Evolutionary conservation across 2,113 vertebrate genomes (phyloP), one percentile per base, ranked within the genome.

Genomic region (Dascyllus trimaculatus): DNA sequence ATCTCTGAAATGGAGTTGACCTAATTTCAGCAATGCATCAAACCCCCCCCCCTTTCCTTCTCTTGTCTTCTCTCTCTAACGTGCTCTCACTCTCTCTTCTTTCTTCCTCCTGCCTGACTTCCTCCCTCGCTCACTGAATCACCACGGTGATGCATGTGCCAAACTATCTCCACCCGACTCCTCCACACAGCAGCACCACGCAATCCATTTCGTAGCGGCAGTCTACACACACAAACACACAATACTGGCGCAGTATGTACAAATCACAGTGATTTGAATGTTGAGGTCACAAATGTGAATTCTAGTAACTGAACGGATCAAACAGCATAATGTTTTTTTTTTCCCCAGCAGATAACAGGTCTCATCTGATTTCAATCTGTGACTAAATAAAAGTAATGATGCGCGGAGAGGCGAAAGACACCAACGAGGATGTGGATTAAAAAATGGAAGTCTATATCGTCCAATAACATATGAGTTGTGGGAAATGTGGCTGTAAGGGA

Each of bases 121-220:
- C 82, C 85, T 91, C 84, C 85, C 89, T 92, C 87, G 85, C 91
- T 88, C 81, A 77, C 87, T 91, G 91, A 94, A 93, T 93, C 91
- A 94, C 89, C 92, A 91, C 87, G 26, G 86, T 79, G 88, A 90
- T 93, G 85, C 78, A 81, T 90, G 86, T 91, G 92, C 88, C 89
- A 92, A 91, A 77, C 88, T 48, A 88, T 90, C 86, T 90, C 87
- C 74, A 76, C 84, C 85, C 73, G 71, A 90, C 87, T 90, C 89
- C 90, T 90, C 89, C 93, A 87, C 90, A 88, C 82, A 81, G 72
- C 82, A 80, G 67, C 69, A 81, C 84, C 78, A 77, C 78, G 25
- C 80, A 74, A 67, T 76, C 66, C 74, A 56, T 65, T 86, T 68
- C 71, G 78, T 85, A 83, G 38, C 77, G 69, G 57, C 62, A 68